A percentile compares a stretch with the other conserved stretches of the same genome.
These are phyloP conservation scores for Valencia hispanica DNA, from an alignment of 2,797 vertebrate species.

Conservation along the genomic window DNA sequence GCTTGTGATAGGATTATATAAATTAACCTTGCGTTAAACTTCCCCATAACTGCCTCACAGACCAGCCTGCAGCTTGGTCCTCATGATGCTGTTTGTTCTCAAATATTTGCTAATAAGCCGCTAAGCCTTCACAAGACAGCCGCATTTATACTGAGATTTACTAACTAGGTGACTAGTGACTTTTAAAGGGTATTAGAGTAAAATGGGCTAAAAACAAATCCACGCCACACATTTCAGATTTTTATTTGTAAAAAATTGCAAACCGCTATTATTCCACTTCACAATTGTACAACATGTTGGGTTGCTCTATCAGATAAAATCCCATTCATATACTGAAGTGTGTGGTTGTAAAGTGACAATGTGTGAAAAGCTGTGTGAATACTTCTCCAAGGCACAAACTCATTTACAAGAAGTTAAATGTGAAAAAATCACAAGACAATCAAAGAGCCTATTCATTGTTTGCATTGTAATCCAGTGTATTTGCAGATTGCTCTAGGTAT, in stretches of 20 bases:
- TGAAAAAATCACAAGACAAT: not conserved
- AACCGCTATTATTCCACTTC: not conserved
- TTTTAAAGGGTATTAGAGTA: not conserved
- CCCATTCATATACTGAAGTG: not conserved
- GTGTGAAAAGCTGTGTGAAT: not conserved
- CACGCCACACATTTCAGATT: not conserved
- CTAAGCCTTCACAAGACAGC: not conserved
- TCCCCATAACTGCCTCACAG: not conserved
- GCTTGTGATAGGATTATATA: no score
- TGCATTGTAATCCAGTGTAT: not conserved
- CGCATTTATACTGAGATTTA: not conserved
- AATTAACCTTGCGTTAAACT: not conserved
- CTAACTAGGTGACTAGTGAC: not conserved
- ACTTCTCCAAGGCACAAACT: not conserved
- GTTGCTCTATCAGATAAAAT: not conserved
- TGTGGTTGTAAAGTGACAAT: not conserved
- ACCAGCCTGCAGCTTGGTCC: not conserved
- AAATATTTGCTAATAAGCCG: not conserved
- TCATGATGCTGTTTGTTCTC: not conserved
- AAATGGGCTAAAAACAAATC: not conserved
- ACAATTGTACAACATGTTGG: not conserved
- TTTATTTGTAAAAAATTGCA: not conserved
- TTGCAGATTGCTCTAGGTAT: not conserved
- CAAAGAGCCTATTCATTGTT: not conserved
- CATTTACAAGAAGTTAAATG: not conserved